Percentiles rank a stretch among this genome's conserved stretches.
Conservation (phyloP, 92 coral and sea anemone species). For the Phymanthus crucifer region DNA sequence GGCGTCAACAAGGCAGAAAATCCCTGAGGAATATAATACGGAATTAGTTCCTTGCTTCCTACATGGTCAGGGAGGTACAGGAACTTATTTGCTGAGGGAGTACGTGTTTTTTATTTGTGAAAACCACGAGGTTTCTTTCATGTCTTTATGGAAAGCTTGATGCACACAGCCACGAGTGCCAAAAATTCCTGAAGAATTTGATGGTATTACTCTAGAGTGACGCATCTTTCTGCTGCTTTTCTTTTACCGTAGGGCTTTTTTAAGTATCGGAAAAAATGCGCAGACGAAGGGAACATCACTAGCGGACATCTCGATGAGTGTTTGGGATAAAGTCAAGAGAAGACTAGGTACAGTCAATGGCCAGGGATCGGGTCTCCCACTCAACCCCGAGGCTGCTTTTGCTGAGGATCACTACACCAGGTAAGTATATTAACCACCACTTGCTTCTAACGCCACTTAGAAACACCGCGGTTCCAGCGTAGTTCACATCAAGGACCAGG, state of each 20-base stretch:
- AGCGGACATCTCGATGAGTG: constrained; percentile 59
- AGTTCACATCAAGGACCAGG: background rate
- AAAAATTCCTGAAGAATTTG: background rate
- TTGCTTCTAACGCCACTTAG: constrained; percentile 31
- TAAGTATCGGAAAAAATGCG: constrained; percentile 51
- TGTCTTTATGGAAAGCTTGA: background rate
- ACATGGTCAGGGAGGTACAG: background rate
- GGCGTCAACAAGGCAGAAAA: background rate
- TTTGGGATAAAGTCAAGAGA: constrained; percentile 83
- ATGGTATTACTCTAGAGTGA: background rate
- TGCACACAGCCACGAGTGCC: background rate
- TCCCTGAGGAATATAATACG: background rate
- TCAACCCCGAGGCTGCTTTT: constrained; percentile 81
- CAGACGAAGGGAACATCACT: constrained; percentile 35
- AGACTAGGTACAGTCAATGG: constrained; percentile 75
- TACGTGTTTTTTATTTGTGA: background rate
- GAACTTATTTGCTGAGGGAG: background rate
- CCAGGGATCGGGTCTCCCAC: constrained; percentile 47
- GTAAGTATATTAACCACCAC: constrained; percentile 46
- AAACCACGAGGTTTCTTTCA: background rate
- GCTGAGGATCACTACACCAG: constrained; percentile 89
- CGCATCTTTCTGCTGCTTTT: background rate
- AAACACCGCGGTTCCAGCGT: constrained; percentile 34
- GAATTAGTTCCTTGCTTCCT: background rate
- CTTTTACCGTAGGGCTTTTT: constrained; percentile 42